Conservation (phyloP, 2,113 vertebrate species). For the Glaucomys volans region DNA sequence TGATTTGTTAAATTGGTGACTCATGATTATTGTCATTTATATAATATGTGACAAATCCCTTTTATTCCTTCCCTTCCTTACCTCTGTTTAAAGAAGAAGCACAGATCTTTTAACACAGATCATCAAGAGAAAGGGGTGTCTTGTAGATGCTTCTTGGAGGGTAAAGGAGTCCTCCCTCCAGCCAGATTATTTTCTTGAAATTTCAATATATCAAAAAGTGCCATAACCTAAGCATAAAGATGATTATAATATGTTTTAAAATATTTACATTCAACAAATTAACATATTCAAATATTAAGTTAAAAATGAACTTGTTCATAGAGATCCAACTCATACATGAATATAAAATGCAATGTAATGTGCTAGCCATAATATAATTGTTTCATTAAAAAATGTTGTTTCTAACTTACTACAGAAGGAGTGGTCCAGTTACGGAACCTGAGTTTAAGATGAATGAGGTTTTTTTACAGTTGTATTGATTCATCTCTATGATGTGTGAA, state of each 20-base stretch:
- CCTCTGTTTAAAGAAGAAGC: not conserved
- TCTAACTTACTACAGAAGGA: not conserved
- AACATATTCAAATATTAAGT: not conserved
- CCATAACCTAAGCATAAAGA: not conserved
- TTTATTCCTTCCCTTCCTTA: not conserved
- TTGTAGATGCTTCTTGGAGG: not conserved
- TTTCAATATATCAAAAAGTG: not conserved
- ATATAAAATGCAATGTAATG: conserved; percentile 12
- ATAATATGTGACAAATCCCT: not conserved
- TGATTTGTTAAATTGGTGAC: not conserved
- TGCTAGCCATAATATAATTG: not conserved
- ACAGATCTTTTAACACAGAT: not conserved
- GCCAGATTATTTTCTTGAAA: not conserved
- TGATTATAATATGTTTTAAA: not conserved
- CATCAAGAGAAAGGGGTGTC: conserved; percentile 12
- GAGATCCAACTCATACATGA: not conserved
- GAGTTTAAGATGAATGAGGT: conserved; percentile 11
- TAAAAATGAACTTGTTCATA: not conserved
- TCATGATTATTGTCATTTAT: not conserved
- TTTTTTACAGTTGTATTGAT: not conserved
- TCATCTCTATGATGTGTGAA: not conserved
- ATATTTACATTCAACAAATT: not conserved
- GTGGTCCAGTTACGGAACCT: not conserved
- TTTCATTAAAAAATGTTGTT: not conserved
- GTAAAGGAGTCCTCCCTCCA: not conserved